Percentiles rank a stretch among this genome's conserved stretches.
Conservation (phyloP, 2,113 vertebrate genomes). For the Myotis davidii region DNA sequence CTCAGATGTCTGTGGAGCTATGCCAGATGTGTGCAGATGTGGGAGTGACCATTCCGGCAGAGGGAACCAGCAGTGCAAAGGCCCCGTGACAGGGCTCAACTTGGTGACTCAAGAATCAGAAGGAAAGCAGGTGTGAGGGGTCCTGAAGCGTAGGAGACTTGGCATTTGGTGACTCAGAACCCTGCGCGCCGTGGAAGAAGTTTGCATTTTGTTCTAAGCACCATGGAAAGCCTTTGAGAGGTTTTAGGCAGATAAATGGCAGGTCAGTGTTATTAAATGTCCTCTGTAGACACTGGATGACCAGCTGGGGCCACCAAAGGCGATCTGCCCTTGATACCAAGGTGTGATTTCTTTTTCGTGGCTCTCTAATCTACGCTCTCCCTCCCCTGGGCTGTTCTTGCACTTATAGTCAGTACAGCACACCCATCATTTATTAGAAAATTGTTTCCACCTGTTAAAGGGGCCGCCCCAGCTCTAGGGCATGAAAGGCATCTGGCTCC, state of each 20-base stretch:
- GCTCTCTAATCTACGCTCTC: neutral
- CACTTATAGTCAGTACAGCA: slow-evolving; percentile 31
- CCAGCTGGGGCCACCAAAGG: neutral
- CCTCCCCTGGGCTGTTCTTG: neutral
- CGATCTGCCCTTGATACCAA: neutral
- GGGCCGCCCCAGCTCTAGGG: neutral
- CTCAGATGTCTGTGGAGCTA: neutral
- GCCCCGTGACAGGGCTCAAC: neutral
- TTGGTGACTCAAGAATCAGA: neutral
- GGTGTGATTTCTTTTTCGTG: neutral
- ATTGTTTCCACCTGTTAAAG: neutral
- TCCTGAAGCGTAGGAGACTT: neutral
- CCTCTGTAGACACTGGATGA: neutral
- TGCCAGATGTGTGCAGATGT: neutral
- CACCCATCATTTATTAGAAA: slow-evolving; percentile 56
- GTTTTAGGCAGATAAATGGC: neutral
- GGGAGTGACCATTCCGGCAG: neutral
- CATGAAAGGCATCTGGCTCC: neutral
- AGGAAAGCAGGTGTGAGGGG: neutral
- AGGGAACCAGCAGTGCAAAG: neutral
- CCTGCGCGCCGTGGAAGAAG: neutral
- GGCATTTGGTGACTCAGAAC: neutral
- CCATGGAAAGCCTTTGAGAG: neutral
- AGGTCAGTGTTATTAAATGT: neutral
- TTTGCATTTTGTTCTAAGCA: neutral